Conservation (phyloP, 2,797 vertebrate genomes). For the Neostethus bicornis region DNA sequence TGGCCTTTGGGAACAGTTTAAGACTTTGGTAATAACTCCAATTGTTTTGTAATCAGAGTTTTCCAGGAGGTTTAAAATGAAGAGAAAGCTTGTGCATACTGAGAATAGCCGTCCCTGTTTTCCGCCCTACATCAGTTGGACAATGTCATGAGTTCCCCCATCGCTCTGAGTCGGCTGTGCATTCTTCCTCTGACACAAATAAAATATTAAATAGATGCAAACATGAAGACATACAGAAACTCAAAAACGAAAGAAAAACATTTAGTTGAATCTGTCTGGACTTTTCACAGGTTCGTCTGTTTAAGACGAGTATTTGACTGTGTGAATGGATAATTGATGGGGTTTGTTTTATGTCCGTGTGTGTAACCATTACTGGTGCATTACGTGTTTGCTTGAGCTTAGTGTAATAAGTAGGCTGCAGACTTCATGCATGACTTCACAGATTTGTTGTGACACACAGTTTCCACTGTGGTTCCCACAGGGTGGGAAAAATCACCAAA, state of each 20-base stretch:
- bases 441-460: conserved; percentile 58
- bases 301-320: conserved; percentile 3
- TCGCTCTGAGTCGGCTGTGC: conserved; percentile 11
- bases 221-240: conserved; percentile 2
- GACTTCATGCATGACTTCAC: conserved; percentile 51
- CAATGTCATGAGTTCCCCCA: conserved; percentile 70
- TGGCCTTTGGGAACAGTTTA: conserved; percentile 6
- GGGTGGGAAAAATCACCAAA: conserved; percentile 45
- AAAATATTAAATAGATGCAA: conserved; percentile 12
- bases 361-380: conserved; percentile 7
- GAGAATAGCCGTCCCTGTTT: conserved; percentile 76
- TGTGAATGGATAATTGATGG: neutral
- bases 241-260: neutral
- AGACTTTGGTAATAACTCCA: conserved; percentile 9
- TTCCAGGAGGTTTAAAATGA: conserved; percentile 8
- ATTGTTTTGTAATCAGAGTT: conserved; percentile 20
- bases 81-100: conserved; percentile 55
- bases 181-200: conserved; percentile 20
- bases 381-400: conserved; percentile 51
- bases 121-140: conserved; percentile 79
- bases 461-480: conserved; percentile 55
- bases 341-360: neutral
- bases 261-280: neutral
- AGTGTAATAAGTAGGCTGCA: conserved; percentile 41
- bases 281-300: neutral